Evolutionary conservation across 2,113 vertebrate species (phyloP).

Genomic region (Abramis brama): DNA sequence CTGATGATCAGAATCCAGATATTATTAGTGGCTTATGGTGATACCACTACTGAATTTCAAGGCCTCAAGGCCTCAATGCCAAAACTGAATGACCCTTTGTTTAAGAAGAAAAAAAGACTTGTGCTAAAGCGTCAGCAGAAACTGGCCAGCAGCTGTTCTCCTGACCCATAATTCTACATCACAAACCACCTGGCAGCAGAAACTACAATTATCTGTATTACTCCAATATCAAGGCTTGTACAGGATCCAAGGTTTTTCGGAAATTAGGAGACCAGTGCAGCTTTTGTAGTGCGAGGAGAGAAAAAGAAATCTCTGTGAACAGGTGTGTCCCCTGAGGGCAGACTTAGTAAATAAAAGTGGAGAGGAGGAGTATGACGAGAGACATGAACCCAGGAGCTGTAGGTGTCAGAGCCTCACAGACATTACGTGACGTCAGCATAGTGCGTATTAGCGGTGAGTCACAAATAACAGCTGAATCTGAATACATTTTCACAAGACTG

Average conservation of each 20-base stretch:
- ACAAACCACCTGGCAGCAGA: constrained; percentile 36
- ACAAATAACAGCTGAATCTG: background rate
- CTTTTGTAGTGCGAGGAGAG: background rate
- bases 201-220: constrained; percentile 34
- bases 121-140: constrained; percentile 5
- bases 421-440: background rate
- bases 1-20: background rate
- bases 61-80: background rate
- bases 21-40: background rate
- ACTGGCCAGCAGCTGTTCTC: constrained; percentile 33
- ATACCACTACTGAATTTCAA: constrained; percentile 4
- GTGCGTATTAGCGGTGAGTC: background rate
- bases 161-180: constrained; percentile 29
- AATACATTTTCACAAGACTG: background rate
- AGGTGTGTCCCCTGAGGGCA: constrained; percentile 32
- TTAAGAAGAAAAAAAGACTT: background rate
- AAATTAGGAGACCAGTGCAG: background rate
- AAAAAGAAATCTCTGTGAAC: constrained; percentile 3
- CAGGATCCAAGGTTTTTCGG: background rate
- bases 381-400: constrained; percentile 1
- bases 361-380: background rate
- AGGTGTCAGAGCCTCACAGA: background rate
- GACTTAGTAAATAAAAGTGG: background rate
- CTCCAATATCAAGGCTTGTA: constrained; percentile 4
- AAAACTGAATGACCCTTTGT: background rate